These are phyloP conservation scores for Micropoecilia bifurca DNA, from an alignment of 2,797 vertebrate genomes.

Conservation along the genomic window DNA sequence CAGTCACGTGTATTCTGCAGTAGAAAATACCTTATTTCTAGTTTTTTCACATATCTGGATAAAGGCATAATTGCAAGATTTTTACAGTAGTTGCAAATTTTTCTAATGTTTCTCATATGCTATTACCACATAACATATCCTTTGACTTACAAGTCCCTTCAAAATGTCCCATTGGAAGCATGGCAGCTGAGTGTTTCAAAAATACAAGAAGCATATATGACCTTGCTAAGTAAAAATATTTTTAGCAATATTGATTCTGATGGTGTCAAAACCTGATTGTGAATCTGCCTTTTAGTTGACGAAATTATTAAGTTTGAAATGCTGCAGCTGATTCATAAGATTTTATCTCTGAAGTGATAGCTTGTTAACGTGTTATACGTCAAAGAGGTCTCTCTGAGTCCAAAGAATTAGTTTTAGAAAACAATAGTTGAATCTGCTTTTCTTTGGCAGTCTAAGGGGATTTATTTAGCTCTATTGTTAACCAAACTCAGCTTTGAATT, in stretches of 20 bases:
- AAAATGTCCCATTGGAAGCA: background rate
- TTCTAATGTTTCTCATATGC: background rate
- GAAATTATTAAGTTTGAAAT: background rate
- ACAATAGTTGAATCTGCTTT: background rate
- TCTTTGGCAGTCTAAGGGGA: background rate
- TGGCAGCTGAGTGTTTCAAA: background rate
- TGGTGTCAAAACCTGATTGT: background rate
- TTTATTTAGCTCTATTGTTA: background rate
- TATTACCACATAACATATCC: background rate
- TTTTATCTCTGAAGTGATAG: background rate
- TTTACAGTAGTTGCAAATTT: background rate
- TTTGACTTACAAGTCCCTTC: background rate
- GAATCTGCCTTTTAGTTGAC: background rate
- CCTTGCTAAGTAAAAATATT: background rate
- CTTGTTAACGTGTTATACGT: background rate
- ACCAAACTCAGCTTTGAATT: background rate
- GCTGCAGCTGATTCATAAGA: background rate
- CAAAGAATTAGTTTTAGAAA: background rate
- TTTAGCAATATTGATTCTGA: background rate
- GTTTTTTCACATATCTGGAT: background rate
- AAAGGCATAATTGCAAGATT: background rate
- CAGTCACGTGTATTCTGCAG: slow-evolving; percentile 12
- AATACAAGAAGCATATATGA: too few relatives aligned
- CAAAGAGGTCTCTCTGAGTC: background rate
- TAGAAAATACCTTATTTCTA: slow-evolving; percentile 4